Base-by-base conservation (phyloP, 2,797 vertebrate genomes). In the Parambassis ranga region DNA sequence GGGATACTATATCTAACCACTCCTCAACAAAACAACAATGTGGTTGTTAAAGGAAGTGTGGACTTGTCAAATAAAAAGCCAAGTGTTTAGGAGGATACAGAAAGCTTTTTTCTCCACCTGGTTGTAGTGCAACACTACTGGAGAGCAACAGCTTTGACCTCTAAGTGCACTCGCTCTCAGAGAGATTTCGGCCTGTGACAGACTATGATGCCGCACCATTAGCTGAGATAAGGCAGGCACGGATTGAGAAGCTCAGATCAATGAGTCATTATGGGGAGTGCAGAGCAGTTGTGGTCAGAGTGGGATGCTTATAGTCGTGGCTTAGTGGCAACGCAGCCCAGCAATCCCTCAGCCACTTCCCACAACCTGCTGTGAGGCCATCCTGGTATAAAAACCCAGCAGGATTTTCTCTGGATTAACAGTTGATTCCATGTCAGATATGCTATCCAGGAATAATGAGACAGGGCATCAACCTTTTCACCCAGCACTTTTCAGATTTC, bases 381-480 rank as follows among this genome's bases (percentile, higher is more conserved):
- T 65, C 50, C 51, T 70, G 50, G 32, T 69, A 41, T 43, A 66
- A 55, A 66, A 85, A 59, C 11, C 60, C 36, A 28, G 66, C 30
- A 36, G 81, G 82, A 87, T 90, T 88, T 85, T 82, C 84, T 66
- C 35, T 9, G 73, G 84, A 87, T 85, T 87, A 82, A 75, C 57
- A 3, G 35, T 47, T 68, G 65, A 89, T 64, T 89, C 81, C 53
- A 74, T 76, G 80, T 86, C 70, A 86, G 86, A 85, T 83, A 75
- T 67, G 52, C 79, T 65, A 28, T 75, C 71, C 50, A 82, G 75
- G 70, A 83, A 80, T 86, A 62, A 86, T 64, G 76, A 81, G 77
- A 16, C 52, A 41, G 62, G 59, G 48, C 41, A 52, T 62, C 47
- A 53, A 70, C 69, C 41, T 62, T 71, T 76, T 78, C 61, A 78